Base-by-base conservation (phyloP, 2,797 vertebrate species). In the Mormyrops boulengeri region DNA sequence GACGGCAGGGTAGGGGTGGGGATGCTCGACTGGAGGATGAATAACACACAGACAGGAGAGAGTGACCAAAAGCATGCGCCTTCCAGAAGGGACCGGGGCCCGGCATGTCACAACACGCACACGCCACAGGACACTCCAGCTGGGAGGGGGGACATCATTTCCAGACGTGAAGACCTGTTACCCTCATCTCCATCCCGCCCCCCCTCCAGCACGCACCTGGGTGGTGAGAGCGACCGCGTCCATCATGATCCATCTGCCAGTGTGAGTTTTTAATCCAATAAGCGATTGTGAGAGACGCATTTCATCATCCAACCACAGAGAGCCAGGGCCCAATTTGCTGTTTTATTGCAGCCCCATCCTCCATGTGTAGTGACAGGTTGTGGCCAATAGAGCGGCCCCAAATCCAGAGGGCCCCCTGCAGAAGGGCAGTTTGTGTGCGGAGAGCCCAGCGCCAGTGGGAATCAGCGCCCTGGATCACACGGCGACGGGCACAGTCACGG, bases 81-180 rank as follows among this genome's bases (percentile, higher is more conserved):
- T 90, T 91, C 92, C 49, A 87, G 50, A 66, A 86, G 90, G 91
- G 92, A 92, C 92, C 88, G 91, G 93, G 91, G 88, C 91, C 96
- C 95, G 96, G 96, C 97, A 96, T 98, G 98, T 98, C 97, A 96
- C 95, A 98, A 97, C 98, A 99, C 96, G 98, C 94, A 96, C 91
- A 94, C 95, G 95, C 96, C 96, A 94, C 94, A 95, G 96, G 96
- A 95, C 97, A 96, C 96, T 94, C 94, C 97, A 97, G 98, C 97
- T 97, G 26, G 95, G 80, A 3, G 95, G 95, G 96, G 38, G 96
- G 97, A 96, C 97, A 97, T 98, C 97, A 98, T 98, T 98, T 97
- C 96, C 96, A 97, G 96, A 97, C 97, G 97, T 97, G 98, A 98
- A 98, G 98, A 97, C 95, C 96, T 94, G 92, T 97, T 97, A 97